A percentile compares a stretch with the other conserved stretches of the same genome.
phyloP scores from a whole-genome alignment of 2,113 vertebrate species.

The Girardinichthys multiradiatus region DNA sequence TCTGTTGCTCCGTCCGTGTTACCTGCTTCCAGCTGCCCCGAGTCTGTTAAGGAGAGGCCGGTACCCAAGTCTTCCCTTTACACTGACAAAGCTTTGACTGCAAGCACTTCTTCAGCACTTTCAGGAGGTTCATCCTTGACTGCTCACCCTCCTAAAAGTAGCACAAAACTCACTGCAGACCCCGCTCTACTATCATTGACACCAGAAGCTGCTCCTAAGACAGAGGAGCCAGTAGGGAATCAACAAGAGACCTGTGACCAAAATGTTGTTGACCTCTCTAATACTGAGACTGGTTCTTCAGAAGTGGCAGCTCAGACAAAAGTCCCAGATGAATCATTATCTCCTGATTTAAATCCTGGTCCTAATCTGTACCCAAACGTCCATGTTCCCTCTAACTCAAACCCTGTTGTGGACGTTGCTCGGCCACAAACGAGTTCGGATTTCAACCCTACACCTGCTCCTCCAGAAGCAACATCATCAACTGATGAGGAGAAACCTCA shows the following conservation, averaged over 20 bases:
- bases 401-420: conserved; percentile 35
- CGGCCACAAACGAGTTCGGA: conserved; percentile 10
- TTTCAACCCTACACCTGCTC: conserved; percentile 5
- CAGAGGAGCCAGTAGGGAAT: conserved; percentile 21
- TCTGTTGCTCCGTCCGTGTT: conserved; percentile 62
- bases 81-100: conserved; percentile 62
- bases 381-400: conserved; percentile 60
- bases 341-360: conserved; percentile 59
- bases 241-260: conserved; percentile 20
- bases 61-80: conserved; percentile 75
- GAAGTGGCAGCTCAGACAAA: conserved; percentile 3
- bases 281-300: conserved; percentile 42
- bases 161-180: conserved; percentile 11
- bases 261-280: conserved; percentile 9
- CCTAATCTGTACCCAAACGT: conserved; percentile 73
- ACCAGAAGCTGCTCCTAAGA: conserved; percentile 19
- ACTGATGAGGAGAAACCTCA: conserved; percentile 47
- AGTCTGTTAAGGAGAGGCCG: conserved; percentile 31
- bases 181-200: neutral
- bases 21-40: conserved; percentile 52
- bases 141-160: conserved; percentile 9
- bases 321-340: conserved; percentile 32
- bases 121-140: neutral
- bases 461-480: conserved; percentile 1
- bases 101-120: conserved; percentile 12